Conservation (phyloP, 2,888 invertebrate species). For the Euphydryas editha region DNA sequence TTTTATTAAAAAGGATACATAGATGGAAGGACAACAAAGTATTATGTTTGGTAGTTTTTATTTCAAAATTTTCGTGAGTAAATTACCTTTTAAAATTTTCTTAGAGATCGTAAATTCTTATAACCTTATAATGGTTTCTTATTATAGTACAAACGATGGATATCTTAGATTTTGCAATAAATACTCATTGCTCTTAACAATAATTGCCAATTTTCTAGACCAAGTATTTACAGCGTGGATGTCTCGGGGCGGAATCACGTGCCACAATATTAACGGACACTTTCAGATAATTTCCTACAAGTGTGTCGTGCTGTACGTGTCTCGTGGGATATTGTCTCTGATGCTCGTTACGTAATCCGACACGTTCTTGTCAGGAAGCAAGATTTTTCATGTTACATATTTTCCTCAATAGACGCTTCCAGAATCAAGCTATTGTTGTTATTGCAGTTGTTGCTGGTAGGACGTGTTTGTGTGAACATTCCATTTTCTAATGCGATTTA, state of each 20-base stretch:
- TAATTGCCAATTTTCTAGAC: background rate
- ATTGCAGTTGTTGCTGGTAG: background rate
- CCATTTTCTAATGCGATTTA: too few species aligned
- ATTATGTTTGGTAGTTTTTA: too few species aligned
- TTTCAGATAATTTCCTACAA: constrained; percentile 41
- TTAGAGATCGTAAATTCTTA: background rate
- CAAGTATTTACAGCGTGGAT: constrained; percentile 8
- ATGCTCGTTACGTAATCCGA: constrained; percentile 10
- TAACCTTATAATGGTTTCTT: background rate
- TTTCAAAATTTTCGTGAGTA: too few species aligned
- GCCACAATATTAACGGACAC: constrained; percentile 38
- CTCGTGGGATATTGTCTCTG: constrained; percentile 32
- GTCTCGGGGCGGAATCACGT: constrained; percentile 17
- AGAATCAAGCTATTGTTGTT: background rate
- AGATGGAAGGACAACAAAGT: too few species aligned
- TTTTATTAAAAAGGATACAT: too few species aligned
- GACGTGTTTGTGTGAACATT: too few species aligned
- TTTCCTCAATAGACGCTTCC: background rate
- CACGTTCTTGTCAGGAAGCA: background rate
- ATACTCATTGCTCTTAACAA: background rate
- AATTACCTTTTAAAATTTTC: too few species aligned
- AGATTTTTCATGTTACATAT: background rate
- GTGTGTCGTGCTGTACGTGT: constrained; percentile 42
- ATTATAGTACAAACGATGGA: background rate
- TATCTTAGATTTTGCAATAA: background rate